Evolutionary conservation across 2,113 vertebrate species (phyloP).

Genomic region (Ancistrus triradiatus): DNA sequence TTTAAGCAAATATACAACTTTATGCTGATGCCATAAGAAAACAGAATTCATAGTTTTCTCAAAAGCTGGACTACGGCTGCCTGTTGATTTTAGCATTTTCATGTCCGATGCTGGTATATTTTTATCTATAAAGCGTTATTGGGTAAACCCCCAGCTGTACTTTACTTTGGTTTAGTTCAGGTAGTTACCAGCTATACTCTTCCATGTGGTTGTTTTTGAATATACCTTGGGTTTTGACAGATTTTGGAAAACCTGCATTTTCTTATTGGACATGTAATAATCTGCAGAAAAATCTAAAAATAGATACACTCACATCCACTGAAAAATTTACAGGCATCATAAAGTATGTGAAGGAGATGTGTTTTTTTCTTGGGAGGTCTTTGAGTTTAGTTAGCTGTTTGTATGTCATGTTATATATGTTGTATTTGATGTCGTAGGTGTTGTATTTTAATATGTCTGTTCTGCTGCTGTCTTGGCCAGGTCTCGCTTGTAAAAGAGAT

Average conservation of each 20-base stretch:
- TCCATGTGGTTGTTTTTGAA: background rate
- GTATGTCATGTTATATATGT: no score
- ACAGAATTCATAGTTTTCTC: background rate
- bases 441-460: constrained; percentile 5
- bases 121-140: background rate
- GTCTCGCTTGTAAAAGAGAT: no score
- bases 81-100: no score
- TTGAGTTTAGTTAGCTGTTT: background rate
- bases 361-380: background rate
- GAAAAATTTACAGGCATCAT: constrained; percentile 24
- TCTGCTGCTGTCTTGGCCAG: background rate
- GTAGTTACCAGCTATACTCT: background rate
- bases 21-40: background rate
- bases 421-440: background rate
- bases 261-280: background rate
- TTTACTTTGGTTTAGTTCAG: background rate
- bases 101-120: background rate
- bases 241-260: background rate
- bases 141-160: background rate
- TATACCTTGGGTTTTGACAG: background rate
- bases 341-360: constrained; percentile 24
- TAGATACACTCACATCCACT: background rate
- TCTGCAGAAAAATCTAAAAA: background rate
- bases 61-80: no score
- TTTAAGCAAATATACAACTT: background rate